Evolutionary conservation across 1,140 invertebrate genomes (phyloP).

Genomic region (Pseudomyrmex flavicornis): DNA sequence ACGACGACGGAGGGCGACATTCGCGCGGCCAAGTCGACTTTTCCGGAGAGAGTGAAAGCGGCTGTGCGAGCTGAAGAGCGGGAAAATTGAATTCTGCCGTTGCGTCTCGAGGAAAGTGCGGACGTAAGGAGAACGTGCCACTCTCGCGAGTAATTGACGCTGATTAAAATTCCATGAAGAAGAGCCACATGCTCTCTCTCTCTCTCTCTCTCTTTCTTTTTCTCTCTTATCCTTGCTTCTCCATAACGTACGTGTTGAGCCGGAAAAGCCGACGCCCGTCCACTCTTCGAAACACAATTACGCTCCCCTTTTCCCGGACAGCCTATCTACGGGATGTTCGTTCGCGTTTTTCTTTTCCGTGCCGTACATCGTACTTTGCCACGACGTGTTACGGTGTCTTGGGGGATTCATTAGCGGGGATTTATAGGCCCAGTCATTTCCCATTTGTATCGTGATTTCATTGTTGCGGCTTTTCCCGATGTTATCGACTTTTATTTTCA

Average conservation of each 20-base stretch:
- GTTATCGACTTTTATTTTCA: conserved; percentile 19
- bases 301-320: conserved; percentile 17
- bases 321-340: conserved; percentile 5
- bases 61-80: conserved; percentile 18
- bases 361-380: conserved; percentile 47
- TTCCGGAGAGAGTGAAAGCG: conserved; percentile 32
- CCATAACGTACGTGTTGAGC: conserved; percentile 69
- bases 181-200: neutral
- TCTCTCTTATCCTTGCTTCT: conserved; percentile 1
- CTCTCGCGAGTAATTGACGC: conserved; percentile 78
- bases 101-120: conserved; percentile 66
- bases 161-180: conserved; percentile 78
- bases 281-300: conserved; percentile 59
- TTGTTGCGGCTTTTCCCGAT: conserved; percentile 1
- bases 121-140: conserved; percentile 72
- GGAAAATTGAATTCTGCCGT: conserved; percentile 77
- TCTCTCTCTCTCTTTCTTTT: neutral
- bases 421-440: conserved; percentile 48
- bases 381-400: conserved; percentile 36
- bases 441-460: conserved; percentile 54
- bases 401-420: conserved; percentile 51
- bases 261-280: conserved; percentile 59
- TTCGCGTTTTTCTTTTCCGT: conserved; percentile 1
- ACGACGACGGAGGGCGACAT: conserved; percentile 5
- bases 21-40: conserved; percentile 12